Conservation (phyloP, 2,113 vertebrate species). For the Carollia perspicillata region DNA sequence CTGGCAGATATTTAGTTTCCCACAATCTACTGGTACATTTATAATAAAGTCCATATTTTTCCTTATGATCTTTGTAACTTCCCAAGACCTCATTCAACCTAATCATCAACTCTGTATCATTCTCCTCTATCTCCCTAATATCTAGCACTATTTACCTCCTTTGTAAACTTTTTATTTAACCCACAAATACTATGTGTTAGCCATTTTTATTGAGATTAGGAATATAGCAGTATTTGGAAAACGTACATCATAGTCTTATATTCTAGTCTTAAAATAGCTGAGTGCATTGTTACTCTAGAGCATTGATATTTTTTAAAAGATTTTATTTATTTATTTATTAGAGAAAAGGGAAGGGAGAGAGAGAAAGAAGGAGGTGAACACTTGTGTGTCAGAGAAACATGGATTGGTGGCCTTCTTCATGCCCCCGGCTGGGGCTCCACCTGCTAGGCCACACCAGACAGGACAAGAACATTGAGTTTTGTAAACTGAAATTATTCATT, state of each 20-base stretch:
- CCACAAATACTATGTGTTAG: not conserved
- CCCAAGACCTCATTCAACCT: not conserved
- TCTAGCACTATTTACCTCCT: accelerated
- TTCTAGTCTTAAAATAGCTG: not conserved
- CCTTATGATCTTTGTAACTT: not conserved
- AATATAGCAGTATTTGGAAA: not conserved
- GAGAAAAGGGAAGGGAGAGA: too few species aligned
- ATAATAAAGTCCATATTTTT: not conserved
- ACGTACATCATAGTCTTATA: not conserved
- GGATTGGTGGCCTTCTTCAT: too few species aligned
- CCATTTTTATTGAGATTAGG: not conserved
- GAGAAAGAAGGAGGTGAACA: too few species aligned
- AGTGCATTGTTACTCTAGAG: not conserved
- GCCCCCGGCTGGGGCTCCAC: too few species aligned
- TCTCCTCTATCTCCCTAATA: not conserved
- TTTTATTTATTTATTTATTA: too few species aligned
- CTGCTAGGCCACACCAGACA: too few species aligned
- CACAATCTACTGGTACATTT: not conserved
- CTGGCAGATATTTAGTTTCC: not conserved
- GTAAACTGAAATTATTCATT: not conserved
- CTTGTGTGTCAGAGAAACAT: too few species aligned
- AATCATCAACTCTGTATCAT: too few species aligned
- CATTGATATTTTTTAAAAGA: not conserved
- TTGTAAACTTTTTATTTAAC: not conserved
- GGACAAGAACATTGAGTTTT: not conserved